Percentiles rank a stretch among this genome's conserved stretches.
Evolutionary conservation across 2,797 vertebrate genomes (phyloP).

Genomic region (Nyctibius grandis): DNA sequence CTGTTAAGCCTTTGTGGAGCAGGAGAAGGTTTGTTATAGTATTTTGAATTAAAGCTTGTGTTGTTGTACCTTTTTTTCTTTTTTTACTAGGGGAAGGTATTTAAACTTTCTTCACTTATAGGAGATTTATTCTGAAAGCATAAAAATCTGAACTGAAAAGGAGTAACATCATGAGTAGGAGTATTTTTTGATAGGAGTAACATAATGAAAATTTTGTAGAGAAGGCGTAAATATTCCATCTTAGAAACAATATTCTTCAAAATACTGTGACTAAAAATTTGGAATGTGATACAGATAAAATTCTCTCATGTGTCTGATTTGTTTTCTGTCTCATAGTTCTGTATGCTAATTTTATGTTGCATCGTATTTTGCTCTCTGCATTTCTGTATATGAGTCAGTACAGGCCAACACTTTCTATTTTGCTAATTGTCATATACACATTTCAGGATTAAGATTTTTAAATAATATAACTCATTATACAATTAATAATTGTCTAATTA

Average conservation of each 20-base stretch:
- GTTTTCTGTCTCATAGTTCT: not conserved
- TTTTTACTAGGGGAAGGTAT: not conserved
- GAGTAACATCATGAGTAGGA: not conserved
- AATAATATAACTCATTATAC: not conserved
- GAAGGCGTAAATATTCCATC: not conserved
- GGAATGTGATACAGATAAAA: not conserved
- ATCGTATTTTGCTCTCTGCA: not conserved
- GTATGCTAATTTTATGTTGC: not conserved
- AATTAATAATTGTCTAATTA: not conserved
- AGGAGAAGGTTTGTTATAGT: not conserved
- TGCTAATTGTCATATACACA: not conserved
- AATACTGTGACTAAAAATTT: not conserved
- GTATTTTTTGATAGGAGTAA: not conserved
- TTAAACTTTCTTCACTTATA: not conserved
- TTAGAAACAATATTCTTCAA: not conserved
- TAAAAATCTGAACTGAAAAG: not conserved
- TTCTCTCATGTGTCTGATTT: not conserved
- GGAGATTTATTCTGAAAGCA: not conserved
- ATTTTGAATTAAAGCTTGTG: not conserved
- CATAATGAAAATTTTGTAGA: not conserved
- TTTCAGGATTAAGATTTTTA: not conserved
- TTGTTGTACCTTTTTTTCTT: not conserved
- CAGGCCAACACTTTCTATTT: not conserved
- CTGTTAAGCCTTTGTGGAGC: not conserved
- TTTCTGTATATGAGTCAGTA: not conserved